Conservation (phyloP, 2,888 invertebrate genomes). For the Ctena decussata region DNA sequence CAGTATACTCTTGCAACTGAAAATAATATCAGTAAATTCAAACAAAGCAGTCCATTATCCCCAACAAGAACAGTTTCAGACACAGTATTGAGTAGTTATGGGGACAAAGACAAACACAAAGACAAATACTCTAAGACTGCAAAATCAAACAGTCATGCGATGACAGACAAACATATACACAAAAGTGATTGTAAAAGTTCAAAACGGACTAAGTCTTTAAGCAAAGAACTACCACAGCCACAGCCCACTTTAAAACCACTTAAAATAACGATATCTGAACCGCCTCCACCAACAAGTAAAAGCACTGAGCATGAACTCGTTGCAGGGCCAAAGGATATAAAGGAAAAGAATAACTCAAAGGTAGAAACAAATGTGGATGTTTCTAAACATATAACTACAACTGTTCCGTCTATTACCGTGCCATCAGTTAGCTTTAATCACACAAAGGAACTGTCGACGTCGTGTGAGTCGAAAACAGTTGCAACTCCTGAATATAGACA, state of each 20-base stretch:
- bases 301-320: not conserved
- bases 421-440: not conserved
- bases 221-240: not conserved
- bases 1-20: constrained; percentile 61
- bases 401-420: not conserved
- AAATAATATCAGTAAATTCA: constrained; percentile 45
- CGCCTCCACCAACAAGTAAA: not conserved
- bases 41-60: constrained; percentile 64
- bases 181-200: not conserved
- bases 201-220: not conserved
- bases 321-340: not conserved
- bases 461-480: not conserved
- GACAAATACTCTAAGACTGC: not conserved
- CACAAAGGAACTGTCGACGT: constrained; percentile 8
- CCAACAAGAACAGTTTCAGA: constrained; percentile 61
- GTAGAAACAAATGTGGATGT: not conserved
- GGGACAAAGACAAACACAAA: constrained; percentile 29
- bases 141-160: not conserved
- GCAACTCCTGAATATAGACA: constrained; percentile 58
- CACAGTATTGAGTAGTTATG: constrained; percentile 24
- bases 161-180: not conserved
- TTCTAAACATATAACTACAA: not conserved
- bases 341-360: not conserved
- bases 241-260: not conserved
- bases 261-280: not conserved